Evolutionary conservation across 2,113 vertebrate genomes (phyloP), one percentile per base, ranked within the genome.

Genomic region (Dasyurus viverrinus): DNA sequence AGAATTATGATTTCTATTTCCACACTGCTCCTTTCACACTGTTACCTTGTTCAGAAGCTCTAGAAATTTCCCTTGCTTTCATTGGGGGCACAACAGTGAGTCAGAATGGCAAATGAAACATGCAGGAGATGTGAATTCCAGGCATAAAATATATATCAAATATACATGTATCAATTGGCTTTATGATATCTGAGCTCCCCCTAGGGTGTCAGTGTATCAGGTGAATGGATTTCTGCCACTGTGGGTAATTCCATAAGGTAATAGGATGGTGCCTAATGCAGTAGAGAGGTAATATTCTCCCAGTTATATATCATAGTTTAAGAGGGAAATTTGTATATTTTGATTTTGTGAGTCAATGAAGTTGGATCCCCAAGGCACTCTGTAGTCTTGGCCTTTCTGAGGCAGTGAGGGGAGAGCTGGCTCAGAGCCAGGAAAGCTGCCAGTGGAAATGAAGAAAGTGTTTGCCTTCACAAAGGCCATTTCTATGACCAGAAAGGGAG

Each of bases 211-310:
- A 90, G 97, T 96, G 98, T 97, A 97, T 98, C 97, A 98, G 98
- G 97, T 97, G 98, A 98, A 98, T 97, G 97, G 98, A 98, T 98
- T 98, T 97, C 97, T 98, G 98, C 97, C 97, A 98, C 96, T 96
- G 96, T 96, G 97, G 97, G 97, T 97, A 97, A 98, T 98, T 98
- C 97, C 97, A 95, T 97, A 97, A 98, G 96, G 97, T 97, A 98
- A 98, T 97, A 98, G 98, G 98, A 97, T 4, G 10, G 95, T 94
- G 93, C 94, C 94, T 97, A 97, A 97, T 98, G 97, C 96, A 97
- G 97, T 96, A 93, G 90, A 97, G 96, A 98, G 90, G 96, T 96
- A 98, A 98, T 98, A 98, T 98, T 97, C 96, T 96, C 50, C 91
- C 89, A 96, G 98, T 98, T 97, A 97, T 98, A 98, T 97, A 98